Evolutionary conservation across 1,140 invertebrate genomes (phyloP).

Genomic region (Potamilus streckersoni): DNA sequence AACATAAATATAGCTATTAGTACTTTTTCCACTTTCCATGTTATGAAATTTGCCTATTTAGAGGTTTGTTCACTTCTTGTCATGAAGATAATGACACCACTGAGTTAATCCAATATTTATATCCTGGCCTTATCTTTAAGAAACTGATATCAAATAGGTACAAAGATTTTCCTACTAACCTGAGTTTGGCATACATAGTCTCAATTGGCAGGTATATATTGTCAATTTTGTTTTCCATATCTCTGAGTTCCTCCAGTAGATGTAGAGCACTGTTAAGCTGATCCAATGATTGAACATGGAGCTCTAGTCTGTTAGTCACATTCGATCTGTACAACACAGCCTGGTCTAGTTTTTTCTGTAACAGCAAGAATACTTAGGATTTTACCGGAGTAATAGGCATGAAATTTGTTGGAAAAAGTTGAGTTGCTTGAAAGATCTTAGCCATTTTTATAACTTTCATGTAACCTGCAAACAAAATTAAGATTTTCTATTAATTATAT

Average conservation of each 20-base stretch:
- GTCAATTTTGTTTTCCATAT: conserved; percentile 69
- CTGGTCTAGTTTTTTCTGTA: conserved; percentile 64
- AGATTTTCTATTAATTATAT: too few relatives aligned
- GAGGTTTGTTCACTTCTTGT: too few relatives aligned
- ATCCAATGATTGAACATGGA: conserved; percentile 63
- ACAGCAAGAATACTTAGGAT: conserved; percentile 11
- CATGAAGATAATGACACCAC: background rate
- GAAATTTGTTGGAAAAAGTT: too few relatives aligned
- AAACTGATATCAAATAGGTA: too few relatives aligned
- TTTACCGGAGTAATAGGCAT: background rate
- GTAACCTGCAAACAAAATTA: too few relatives aligned
- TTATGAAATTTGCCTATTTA: too few relatives aligned
- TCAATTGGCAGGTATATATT: conserved; percentile 68
- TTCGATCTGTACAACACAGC: conserved; percentile 61
- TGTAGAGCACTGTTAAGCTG: conserved; percentile 65
- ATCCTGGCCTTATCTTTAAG: too few relatives aligned
- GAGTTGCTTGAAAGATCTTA: too few relatives aligned
- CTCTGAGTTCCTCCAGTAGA: conserved; percentile 65
- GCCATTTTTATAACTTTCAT: too few relatives aligned
- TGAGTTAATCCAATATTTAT: too few relatives aligned
- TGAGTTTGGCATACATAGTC: conserved; percentile 65
- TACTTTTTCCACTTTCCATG: too few relatives aligned
- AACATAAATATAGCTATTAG: background rate
- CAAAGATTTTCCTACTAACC: conserved; percentile 36
- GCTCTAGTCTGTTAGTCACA: conserved; percentile 59